Evolutionary conservation across 2,888 invertebrate genomes (phyloP), one percentile per base, ranked within the genome.

Genomic region (Elmis aenea): DNA sequence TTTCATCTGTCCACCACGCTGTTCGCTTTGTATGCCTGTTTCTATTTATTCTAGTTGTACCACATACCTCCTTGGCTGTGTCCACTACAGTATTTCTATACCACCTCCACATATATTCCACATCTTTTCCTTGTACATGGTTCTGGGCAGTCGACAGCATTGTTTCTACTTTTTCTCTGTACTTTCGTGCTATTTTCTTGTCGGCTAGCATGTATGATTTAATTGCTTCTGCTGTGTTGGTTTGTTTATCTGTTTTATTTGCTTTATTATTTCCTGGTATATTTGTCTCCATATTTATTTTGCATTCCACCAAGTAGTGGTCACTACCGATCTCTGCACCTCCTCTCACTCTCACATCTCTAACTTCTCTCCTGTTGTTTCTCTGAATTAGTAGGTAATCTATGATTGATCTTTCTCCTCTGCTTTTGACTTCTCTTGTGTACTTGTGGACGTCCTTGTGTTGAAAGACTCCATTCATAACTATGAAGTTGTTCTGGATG

Each of bases 371-470:
- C 32, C 21, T 28, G 8, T 11, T n/a, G n/a, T 16, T 18, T 24
- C 24, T 40, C 10, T 23, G 18, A 14, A 29, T 13, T 30, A 39
- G 3, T 14, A 40, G 6, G 13, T 38, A 38, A 8, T 38, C 38
- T 36, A 40, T 40, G 4, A 40, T 30, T 13, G 40, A 40, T 15
- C 21, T 40, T 30, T 40, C 40, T 9, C 20, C 15, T 26, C 35
- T 35, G 12, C 35, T 40, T 20, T 21, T 16, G 9, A 31, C 30
- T n/a, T 40, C 30, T 40, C 30, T 35, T 5, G 29, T 39, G 12
- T 33, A 38, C 21, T 32, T 26, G 20, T 38, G 33, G 14, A 16
- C 16, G 14, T 35, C 20, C 18, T 39, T 39, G 12, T 35, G 28
- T 16, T 21, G 23, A 13, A 23, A 34, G 22, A 40, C 29, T 21